phyloP scores from a whole-genome alignment of 37 sponge, comb jelly and placozoan species.

The Theonella swinhoei region DNA sequence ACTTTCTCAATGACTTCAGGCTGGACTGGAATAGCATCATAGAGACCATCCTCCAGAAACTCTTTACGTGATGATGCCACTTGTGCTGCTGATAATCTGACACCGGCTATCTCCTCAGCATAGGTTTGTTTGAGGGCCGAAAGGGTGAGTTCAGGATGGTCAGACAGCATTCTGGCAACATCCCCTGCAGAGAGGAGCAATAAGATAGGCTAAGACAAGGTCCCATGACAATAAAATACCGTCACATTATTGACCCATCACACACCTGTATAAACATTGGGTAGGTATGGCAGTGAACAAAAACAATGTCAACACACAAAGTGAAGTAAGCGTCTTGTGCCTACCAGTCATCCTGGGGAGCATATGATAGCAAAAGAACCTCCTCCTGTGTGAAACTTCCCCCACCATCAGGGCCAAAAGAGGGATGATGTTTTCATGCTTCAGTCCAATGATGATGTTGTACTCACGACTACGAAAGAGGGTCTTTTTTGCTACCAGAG shows the following conservation, averaged over 20 bases:
- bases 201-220: no score
- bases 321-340: no score
- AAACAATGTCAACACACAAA: no score
- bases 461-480: conserved; percentile 31
- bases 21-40: neutral
- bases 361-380: conserved; percentile 51
- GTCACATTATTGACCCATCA: no score
- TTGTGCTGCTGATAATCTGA: neutral
- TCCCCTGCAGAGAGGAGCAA: conserved; percentile 14
- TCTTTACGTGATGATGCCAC: neutral
- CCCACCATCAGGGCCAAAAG: conserved; percentile 46
- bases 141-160: conserved; percentile 9
- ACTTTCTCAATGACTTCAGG: neutral
- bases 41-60: neutral
- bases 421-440: conserved; percentile 48
- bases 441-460: conserved; percentile 9
- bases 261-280: no score
- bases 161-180: conserved; percentile 14
- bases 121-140: conserved; percentile 5
- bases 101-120: neutral
- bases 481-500: conserved; percentile 36
- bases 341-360: conserved; percentile 44
- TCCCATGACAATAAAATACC: no score
- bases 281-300: no score
- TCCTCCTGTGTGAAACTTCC: conserved; percentile 9